A percentile compares a stretch with the other conserved stretches of the same genome.
phyloP scores from a whole-genome alignment of 2,797 vertebrate genomes.

The Pseudochaenichthys georgianus region DNA sequence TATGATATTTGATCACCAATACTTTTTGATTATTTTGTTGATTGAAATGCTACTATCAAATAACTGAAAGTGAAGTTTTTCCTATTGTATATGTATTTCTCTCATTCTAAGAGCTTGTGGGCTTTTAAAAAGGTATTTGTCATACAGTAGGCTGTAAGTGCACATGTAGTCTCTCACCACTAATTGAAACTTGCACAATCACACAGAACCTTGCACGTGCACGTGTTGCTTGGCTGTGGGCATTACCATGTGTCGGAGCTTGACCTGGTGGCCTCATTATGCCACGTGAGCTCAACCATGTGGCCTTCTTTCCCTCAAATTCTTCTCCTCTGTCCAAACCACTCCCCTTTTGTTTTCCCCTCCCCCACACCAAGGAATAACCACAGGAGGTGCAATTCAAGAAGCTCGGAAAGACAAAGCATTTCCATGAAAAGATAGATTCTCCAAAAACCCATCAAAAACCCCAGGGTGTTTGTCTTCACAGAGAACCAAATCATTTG shows the following conservation, averaged over 20 bases:
- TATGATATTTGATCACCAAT: too few relatives aligned
- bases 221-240: background rate
- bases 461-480: slow-evolving; percentile 17
- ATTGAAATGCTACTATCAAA: too few relatives aligned
- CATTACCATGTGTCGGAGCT: slow-evolving; percentile 21
- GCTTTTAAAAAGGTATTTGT: background rate
- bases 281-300: slow-evolving; percentile 35
- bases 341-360: background rate
- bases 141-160: background rate
- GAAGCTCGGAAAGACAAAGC: slow-evolving; percentile 55
- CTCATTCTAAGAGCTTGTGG: background rate
- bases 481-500: slow-evolving; percentile 40
- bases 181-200: background rate
- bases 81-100: background rate
- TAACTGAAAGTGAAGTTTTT: too few relatives aligned
- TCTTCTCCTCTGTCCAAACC: background rate
- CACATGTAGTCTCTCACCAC: background rate
- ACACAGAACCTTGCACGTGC: background rate
- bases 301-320: slow-evolving; percentile 11
- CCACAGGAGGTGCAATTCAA: slow-evolving; percentile 51
- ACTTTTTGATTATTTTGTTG: too few relatives aligned
- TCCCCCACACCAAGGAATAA: background rate
- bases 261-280: slow-evolving; percentile 10
- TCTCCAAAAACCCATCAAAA: slow-evolving; percentile 17
- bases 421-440: slow-evolving; percentile 45